Percentiles rank a stretch among this genome's conserved stretches.
Conservation (phyloP, 2,888 invertebrate genomes). For the Coelinius sp. region DNA sequence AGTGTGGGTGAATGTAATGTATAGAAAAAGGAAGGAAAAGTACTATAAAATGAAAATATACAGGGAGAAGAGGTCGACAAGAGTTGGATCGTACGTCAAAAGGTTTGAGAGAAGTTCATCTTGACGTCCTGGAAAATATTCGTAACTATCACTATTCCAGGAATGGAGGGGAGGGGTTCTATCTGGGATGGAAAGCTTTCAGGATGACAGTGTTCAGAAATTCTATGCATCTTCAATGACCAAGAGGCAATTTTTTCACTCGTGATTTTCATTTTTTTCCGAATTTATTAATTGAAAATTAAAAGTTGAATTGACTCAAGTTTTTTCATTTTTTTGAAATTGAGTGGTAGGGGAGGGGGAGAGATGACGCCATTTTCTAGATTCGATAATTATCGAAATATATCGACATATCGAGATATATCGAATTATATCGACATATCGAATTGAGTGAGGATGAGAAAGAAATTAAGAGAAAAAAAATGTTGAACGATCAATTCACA, state of each 20-base stretch:
- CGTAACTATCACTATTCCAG: slow-evolving; percentile 18
- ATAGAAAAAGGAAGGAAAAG: background rate
- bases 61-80: slow-evolving; percentile 10
- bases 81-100: slow-evolving; percentile 25
- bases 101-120: slow-evolving; percentile 25
- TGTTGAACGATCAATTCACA: slow-evolving; percentile 3
- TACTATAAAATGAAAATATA: slow-evolving; percentile 25
- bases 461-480: background rate
- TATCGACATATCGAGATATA: too few relatives aligned
- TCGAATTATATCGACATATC: too few relatives aligned
- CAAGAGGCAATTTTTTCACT: background rate
- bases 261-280: background rate
- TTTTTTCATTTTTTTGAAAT: too few relatives aligned
- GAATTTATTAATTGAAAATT: too few relatives aligned
- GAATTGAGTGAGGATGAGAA: slow-evolving; percentile 3
- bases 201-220: slow-evolving; percentile 3
- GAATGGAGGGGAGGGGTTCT: background rate
- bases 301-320: too few relatives aligned
- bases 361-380: too few relatives aligned
- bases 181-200: background rate
- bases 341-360: too few relatives aligned
- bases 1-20: background rate
- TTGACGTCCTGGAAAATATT: slow-evolving; percentile 33
- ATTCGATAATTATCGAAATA: too few relatives aligned
- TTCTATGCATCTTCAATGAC: slow-evolving; percentile 24